These are phyloP conservation scores for Eucera pruinosa DNA, from an alignment of 2,888 invertebrate genomes.

Conservation along the genomic window DNA sequence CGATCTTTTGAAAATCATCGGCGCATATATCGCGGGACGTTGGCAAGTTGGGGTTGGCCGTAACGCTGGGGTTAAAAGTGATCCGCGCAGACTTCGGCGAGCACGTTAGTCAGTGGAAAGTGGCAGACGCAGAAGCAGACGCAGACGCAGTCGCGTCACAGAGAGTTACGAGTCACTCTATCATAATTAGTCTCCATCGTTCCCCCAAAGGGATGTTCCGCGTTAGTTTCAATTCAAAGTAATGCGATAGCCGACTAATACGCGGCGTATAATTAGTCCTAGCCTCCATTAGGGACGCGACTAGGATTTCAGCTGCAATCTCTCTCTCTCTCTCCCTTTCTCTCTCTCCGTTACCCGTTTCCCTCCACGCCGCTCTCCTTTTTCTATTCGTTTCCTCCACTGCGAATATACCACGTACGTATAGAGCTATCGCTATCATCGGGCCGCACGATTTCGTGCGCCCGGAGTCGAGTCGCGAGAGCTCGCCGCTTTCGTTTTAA, in stretches of 20 bases:
- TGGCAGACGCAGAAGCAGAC: constrained; percentile 48
- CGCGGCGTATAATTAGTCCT: constrained; percentile 65
- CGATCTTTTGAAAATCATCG: too few relatives aligned
- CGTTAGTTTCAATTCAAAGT: constrained; percentile 67
- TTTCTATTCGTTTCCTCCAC: too few relatives aligned
- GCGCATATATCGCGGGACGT: too few relatives aligned
- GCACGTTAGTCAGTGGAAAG: constrained; percentile 27
- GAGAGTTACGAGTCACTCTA: constrained; percentile 67
- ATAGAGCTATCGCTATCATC: too few relatives aligned
- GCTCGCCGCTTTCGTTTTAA: constrained; percentile 3
- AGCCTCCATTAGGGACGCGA: constrained; percentile 47
- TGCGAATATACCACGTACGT: too few relatives aligned
- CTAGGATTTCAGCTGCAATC: too few relatives aligned
- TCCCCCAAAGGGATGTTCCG: constrained; percentile 63
- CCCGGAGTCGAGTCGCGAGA: constrained; percentile 13
- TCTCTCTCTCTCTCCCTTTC: too few relatives aligned
- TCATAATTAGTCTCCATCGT: constrained; percentile 69
- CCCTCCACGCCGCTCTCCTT: too few relatives aligned
- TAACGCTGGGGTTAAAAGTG: constrained; percentile 6
- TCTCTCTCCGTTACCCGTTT: too few relatives aligned
- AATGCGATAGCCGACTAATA: constrained; percentile 71
- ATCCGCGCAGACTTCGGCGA: constrained; percentile 5
- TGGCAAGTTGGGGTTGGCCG: too few relatives aligned
- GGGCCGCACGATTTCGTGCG: constrained; percentile 7
- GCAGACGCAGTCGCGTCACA: too few relatives aligned